A percentile compares a stretch with the other conserved stretches of the same genome.
Conservation (phyloP, 2,113 vertebrate species). For the Lathamus discolor region DNA sequence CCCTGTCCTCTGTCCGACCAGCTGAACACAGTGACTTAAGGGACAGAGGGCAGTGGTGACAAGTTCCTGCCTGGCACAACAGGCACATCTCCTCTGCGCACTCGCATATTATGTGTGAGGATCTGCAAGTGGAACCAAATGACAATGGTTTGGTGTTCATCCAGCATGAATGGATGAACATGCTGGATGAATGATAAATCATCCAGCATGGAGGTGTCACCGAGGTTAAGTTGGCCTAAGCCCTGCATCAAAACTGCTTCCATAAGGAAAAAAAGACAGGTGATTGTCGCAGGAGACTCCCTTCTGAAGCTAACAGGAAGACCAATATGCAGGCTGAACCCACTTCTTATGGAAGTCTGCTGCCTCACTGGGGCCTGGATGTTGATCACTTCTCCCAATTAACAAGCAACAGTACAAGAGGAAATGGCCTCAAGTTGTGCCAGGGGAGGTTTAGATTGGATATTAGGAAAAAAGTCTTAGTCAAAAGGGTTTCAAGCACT, state of each 20-base stretch:
- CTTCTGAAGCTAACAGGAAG: background rate
- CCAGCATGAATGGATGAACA: background rate
- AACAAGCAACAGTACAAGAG: background rate
- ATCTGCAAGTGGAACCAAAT: background rate
- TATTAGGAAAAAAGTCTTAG: background rate
- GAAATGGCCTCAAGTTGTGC: background rate
- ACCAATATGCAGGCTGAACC: background rate
- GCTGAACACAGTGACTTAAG: background rate
- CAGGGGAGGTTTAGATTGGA: background rate
- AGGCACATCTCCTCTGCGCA: background rate
- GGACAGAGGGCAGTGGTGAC: background rate
- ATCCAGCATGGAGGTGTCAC: background rate
- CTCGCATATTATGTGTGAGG: background rate
- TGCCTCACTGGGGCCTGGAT: background rate
- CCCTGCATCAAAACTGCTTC: background rate
- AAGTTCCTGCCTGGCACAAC: background rate
- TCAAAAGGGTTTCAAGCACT: background rate
- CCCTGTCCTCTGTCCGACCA: background rate
- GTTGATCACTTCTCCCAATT: background rate
- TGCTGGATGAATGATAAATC: background rate
- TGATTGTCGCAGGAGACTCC: background rate
- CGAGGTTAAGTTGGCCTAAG: background rate
- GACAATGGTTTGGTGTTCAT: background rate
- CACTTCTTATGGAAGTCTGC: background rate
- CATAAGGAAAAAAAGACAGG: background rate